Conservation (phyloP, 37 sponge, comb jelly and placozoan genomes). For the Petrosia ficiformis region DNA sequence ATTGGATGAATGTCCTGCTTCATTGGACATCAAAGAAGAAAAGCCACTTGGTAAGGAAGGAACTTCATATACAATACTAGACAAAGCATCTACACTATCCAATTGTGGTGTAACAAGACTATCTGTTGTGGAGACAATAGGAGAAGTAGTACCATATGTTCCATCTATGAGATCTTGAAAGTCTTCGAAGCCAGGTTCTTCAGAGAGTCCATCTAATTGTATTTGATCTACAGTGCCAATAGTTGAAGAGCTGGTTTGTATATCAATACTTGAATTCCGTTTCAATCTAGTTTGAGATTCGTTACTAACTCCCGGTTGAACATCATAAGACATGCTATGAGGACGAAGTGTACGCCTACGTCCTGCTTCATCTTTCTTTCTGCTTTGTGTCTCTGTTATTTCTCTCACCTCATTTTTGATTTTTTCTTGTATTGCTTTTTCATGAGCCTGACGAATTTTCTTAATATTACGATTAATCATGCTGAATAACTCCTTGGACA, state of each 20-base stretch:
- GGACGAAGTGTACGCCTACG: background rate
- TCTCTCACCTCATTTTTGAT: background rate
- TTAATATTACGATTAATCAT: constrained; percentile 58
- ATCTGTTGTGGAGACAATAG: background rate
- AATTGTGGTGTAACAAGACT: background rate
- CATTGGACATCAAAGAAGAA: background rate
- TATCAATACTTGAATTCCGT: background rate
- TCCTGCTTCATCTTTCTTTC: background rate
- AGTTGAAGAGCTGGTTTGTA: no score
- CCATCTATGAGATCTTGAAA: background rate
- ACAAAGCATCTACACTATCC: background rate
- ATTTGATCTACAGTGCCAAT: background rate
- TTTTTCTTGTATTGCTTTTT: background rate
- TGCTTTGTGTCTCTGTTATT: background rate
- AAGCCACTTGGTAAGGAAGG: background rate
- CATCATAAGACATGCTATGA: background rate
- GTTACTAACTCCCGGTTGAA: background rate
- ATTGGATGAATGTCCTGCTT: no score
- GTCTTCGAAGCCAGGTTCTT: background rate
- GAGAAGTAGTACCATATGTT: no score
- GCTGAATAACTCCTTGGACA: constrained; percentile 62
- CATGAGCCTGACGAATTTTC: constrained; percentile 8
- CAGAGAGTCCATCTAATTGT: background rate
- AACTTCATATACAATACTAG: background rate
- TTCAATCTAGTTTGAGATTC: no score